phyloP scores from a whole-genome alignment of 2,888 invertebrate genomes.

The Nomada fabriciana region DNA sequence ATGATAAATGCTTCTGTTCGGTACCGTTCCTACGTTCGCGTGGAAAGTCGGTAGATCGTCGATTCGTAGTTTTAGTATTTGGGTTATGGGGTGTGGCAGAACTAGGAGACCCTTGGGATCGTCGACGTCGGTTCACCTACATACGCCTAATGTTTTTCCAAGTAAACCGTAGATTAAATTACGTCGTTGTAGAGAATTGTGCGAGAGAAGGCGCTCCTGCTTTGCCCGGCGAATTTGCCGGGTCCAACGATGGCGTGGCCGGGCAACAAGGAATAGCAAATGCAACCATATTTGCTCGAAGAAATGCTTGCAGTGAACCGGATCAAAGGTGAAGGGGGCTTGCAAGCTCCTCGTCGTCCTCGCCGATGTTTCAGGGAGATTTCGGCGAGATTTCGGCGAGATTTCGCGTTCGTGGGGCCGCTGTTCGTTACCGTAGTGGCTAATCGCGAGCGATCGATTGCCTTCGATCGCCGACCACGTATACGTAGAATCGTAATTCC shows the following conservation, averaged over 20 bases:
- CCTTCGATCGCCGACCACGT: too few species aligned
- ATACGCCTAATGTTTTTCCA: slow-evolving; percentile 56
- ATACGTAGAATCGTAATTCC: too few species aligned
- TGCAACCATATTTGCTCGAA: slow-evolving; percentile 6
- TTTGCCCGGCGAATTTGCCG: too few species aligned
- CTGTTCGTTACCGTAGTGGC: not conserved
- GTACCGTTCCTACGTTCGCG: too few species aligned
- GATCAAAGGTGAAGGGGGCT: slow-evolving; percentile 1
- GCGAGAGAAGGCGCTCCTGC: not conserved
- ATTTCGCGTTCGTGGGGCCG: not conserved
- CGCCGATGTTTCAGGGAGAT: not conserved
- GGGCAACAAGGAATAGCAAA: not conserved
- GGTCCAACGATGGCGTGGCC: too few species aligned
- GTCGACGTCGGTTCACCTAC: slow-evolving; percentile 61
- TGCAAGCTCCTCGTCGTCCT: not conserved
- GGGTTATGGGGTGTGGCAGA: slow-evolving; percentile 74
- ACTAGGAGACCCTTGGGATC: slow-evolving; percentile 63
- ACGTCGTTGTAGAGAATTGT: slow-evolving; percentile 41
- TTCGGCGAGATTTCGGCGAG: not conserved
- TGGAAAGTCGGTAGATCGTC: not conserved
- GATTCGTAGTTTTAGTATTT: slow-evolving; percentile 60
- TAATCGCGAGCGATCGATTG: too few species aligned
- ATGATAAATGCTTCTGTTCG: too few species aligned
- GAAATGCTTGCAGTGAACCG: not conserved
- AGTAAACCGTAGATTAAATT: slow-evolving; percentile 58